phyloP scores from a whole-genome alignment of 1,140 invertebrate species.

The Aphis gossypii region DNA sequence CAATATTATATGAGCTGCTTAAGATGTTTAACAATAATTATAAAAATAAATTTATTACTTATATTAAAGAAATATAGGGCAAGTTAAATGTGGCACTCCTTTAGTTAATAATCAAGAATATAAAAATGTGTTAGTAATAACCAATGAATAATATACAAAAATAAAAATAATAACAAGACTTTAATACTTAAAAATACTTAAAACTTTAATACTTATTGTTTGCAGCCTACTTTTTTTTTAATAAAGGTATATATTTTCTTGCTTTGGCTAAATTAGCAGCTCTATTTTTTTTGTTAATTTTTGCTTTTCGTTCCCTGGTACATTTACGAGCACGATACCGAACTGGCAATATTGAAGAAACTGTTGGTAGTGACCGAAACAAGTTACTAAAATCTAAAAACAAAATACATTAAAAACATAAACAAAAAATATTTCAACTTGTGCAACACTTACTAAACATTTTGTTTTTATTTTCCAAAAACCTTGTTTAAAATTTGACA shows the following conservation, averaged over 20 bases:
- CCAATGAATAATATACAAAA: background rate
- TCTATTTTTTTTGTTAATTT: constrained; percentile 53
- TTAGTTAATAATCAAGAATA: background rate
- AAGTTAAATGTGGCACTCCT: background rate
- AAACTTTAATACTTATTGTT: background rate
- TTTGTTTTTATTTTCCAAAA: background rate
- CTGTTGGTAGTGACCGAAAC: constrained; percentile 32
- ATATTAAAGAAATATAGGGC: background rate
- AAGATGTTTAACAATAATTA: background rate
- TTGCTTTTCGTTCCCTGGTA: constrained; percentile 59
- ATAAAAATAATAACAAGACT: background rate
- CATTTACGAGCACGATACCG: constrained; percentile 57
- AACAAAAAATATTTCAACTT: background rate
- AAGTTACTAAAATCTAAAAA: constrained; percentile 30
- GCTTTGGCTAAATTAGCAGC: constrained; percentile 56
- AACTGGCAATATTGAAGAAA: constrained; percentile 20
- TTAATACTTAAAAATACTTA: background rate
- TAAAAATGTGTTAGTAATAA: background rate
- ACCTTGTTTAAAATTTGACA: background rate
- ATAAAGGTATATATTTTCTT: constrained; percentile 35
- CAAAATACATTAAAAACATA: background rate
- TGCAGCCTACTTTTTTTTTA: constrained; percentile 39
- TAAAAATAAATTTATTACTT: background rate
- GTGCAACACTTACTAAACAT: constrained; percentile 35
- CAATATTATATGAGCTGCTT: background rate